Evolutionary conservation across 2,888 invertebrate species (phyloP).

Genomic region (Napeogenes inachia): DNA sequence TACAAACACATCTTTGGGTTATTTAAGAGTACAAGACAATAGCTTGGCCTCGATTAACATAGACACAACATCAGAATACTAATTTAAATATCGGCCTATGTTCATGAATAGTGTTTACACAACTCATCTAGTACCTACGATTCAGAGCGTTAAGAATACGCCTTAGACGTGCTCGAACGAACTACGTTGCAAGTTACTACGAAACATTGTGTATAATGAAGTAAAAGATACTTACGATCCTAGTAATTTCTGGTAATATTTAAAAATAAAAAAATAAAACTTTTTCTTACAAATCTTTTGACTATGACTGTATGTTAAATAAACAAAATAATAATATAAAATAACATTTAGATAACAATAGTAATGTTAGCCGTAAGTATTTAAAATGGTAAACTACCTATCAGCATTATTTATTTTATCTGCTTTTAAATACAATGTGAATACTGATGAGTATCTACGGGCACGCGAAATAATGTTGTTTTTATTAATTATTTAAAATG

Average conservation of each 20-base stretch:
- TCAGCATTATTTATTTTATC: constrained; percentile 12
- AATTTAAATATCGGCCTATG: constrained; percentile 35
- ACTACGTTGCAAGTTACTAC: no score
- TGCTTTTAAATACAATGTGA: constrained; percentile 17
- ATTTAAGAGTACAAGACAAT: constrained; percentile 33
- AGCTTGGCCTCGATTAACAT: constrained; percentile 57
- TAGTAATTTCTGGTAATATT: no score
- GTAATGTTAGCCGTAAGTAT: neutral
- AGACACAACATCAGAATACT: constrained; percentile 50
- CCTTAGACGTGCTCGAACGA: neutral
- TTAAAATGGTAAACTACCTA: constrained; percentile 19
- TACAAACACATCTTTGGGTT: constrained; percentile 21
- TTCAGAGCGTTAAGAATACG: constrained; percentile 21
- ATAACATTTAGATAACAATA: neutral
- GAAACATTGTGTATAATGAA: no score
- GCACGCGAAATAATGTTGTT: no score
- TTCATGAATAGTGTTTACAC: neutral
- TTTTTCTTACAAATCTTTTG: no score
- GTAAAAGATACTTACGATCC: no score
- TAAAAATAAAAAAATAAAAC: no score
- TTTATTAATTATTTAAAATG: no score
- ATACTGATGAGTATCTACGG: constrained; percentile 16
- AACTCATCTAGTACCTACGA: neutral
- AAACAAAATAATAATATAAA: no score
- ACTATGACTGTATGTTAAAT: no score